Base-by-base conservation (phyloP, 2,888 invertebrate genomes). In the Endotricha flammealis region DNA sequence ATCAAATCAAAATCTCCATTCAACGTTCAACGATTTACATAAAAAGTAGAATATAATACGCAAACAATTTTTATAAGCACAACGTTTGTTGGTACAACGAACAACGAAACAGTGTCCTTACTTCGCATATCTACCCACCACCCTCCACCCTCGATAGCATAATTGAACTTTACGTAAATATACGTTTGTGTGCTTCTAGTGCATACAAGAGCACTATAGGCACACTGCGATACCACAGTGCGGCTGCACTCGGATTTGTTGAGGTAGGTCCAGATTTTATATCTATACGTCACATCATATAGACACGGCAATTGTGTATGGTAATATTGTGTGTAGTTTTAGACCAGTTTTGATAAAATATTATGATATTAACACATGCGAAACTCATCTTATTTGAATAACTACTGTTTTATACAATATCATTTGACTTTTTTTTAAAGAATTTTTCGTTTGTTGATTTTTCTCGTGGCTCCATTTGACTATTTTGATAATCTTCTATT, bases 81-180 rank as follows among this genome's bases (percentile, higher is more conserved):
- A 31, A 31, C n/a, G 1, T 12, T 20, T 20, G 11, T 20, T 22
- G n/a, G 12, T 6, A n/a, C 7, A 4, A 12, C 12, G 22, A 31
- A 31, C 9, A 8, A 3, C 10, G 12, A 12, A 27, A 12, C 17
- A 14, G 9, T 8, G 12, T 32, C 32, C 13, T 6, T n/a, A 12
- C 14, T 22, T 29, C 6, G 6, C 22, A 29, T 23, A 32, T 34
- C 24, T 28, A 24, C 39, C 36, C 29, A 39, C 40, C 54, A 39
- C 53, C 55, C 54, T 48, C 48, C 45, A 58, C 61, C 56, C n/a
- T 54, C 57, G 42, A 67, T 57, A 57, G 55, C 55, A 62, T 64
- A 75, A 77, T 68, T 71, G 71, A 67, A 68, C 57, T 64, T 61
- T 53, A 48, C 63, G 61, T 66, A 69, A 57, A 61, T 57, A 49